Conservation (phyloP, 2,888 invertebrate genomes). For the Drosophila affinis region DNA sequence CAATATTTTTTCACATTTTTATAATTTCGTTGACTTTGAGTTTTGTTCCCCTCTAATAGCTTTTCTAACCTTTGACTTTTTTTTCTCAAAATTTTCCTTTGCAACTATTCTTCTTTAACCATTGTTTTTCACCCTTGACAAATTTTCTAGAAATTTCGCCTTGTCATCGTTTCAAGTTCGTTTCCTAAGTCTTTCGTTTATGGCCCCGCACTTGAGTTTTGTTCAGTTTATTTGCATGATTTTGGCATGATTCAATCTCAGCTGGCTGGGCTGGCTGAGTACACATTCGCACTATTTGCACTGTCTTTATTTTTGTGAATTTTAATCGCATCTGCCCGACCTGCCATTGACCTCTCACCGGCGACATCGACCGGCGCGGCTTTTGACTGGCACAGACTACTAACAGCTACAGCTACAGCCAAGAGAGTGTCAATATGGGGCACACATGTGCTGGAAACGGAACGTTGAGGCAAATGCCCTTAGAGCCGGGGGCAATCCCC, state of each 20-base stretch:
- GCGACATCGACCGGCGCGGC: background rate
- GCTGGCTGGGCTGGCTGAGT: background rate
- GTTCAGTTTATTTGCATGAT: background rate
- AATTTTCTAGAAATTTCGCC: background rate
- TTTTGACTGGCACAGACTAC: background rate
- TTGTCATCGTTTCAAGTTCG: conserved; percentile 40
- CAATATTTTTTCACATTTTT: background rate
- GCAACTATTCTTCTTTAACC: conserved; percentile 2
- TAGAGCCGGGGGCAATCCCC: conserved; percentile 14
- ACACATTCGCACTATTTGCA: conserved; percentile 36
- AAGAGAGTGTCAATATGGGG: conserved; percentile 52
- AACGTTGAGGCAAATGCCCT: conserved; percentile 21
- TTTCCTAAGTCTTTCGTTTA: conserved; percentile 62
- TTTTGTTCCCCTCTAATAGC: background rate
- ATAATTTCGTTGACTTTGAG: background rate
- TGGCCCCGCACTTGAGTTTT: background rate
- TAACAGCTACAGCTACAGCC: conserved; percentile 27
- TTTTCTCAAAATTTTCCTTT: background rate
- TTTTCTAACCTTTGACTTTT: background rate
- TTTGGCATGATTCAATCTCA: background rate
- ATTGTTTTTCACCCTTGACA: conserved; percentile 1
- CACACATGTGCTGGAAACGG: conserved; percentile 19
- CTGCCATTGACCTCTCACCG: conserved; percentile 75
- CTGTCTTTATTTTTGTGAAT: conserved; percentile 60
- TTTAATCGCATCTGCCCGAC: conserved; percentile 58